These are phyloP conservation scores for Psittacula derbiana DNA, from an alignment of 2,797 vertebrate species.

Conservation along the genomic window DNA sequence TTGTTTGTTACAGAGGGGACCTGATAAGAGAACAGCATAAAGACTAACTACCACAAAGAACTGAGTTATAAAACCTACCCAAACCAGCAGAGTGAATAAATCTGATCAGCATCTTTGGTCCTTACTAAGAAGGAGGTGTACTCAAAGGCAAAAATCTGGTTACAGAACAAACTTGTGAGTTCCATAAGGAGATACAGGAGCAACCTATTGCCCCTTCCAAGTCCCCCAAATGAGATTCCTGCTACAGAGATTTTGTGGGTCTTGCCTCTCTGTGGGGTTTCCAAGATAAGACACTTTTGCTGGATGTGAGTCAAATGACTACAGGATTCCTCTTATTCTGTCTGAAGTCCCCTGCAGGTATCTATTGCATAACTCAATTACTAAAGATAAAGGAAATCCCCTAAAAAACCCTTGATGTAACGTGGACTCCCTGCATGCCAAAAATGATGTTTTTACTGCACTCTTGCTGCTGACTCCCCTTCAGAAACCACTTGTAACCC, in stretches of 20 bases:
- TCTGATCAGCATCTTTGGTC: neutral
- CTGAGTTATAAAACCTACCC: neutral
- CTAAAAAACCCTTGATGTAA: neutral
- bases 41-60: neutral
- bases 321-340: neutral
- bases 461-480: neutral
- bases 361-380: neutral
- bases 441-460: neutral
- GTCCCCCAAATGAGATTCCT: neutral
- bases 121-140: neutral
- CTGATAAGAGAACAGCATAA: neutral
- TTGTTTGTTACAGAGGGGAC: neutral
- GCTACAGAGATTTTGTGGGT: neutral
- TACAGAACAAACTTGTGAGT: neutral
- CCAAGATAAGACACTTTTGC: neutral
- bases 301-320: neutral
- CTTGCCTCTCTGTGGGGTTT: neutral
- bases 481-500: neutral
- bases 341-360: neutral
- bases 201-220: neutral
- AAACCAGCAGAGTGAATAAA: neutral
- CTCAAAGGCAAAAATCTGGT: neutral
- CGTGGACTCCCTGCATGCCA: neutral
- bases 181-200: neutral
- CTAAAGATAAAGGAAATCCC: neutral